Evolutionary conservation across 2,797 vertebrate genomes (phyloP).

Genomic region (Enteromius fasciolatus): DNA sequence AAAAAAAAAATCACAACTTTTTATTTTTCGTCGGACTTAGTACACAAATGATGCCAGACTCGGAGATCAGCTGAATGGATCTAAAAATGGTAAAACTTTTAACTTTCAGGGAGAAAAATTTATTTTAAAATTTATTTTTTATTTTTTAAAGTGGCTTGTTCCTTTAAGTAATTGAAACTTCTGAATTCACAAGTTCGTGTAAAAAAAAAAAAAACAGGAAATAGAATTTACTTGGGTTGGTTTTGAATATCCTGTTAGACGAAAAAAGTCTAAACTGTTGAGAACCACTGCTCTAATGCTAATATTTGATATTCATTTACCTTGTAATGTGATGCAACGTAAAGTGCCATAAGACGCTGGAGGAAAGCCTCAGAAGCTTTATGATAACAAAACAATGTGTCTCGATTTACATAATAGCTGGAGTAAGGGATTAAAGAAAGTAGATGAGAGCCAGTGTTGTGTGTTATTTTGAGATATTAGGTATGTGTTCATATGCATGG

Average conservation of each 20-base stretch:
- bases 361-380: constrained; percentile 95
- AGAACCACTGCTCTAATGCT: background rate
- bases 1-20: too few relatives aligned
- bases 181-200: background rate
- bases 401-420: constrained; percentile 96
- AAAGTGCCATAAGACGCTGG: constrained; percentile 94
- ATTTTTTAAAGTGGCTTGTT: too few relatives aligned
- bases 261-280: background rate
- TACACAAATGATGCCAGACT: too few relatives aligned
- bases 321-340: constrained; percentile 98
- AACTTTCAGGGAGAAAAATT: too few relatives aligned
- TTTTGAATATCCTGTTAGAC: background rate
- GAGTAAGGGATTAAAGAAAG: constrained; percentile 71
- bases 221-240: background rate
- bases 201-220: background rate
- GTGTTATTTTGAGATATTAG: background rate
- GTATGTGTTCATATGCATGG: background rate
- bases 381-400: constrained; percentile 97
- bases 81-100: too few relatives aligned
- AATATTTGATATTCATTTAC: constrained; percentile 67
- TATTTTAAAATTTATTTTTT: too few relatives aligned
- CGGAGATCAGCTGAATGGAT: too few relatives aligned
- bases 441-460: background rate
- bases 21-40: too few relatives aligned
- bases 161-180: background rate